Base-by-base conservation (phyloP, 2,113 vertebrate genomes). In the Taurulus bubalis region DNA sequence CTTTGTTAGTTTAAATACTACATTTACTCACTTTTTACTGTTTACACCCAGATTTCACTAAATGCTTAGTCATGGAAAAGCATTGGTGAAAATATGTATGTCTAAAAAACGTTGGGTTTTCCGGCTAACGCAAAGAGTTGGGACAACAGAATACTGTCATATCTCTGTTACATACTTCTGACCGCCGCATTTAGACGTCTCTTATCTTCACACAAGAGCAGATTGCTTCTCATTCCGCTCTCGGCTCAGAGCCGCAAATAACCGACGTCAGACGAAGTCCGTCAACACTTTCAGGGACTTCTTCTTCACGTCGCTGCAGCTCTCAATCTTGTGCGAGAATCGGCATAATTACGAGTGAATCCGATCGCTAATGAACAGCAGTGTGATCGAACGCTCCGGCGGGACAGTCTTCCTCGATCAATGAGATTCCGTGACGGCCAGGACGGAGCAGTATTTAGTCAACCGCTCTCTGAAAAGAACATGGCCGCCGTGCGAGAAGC, bases 321-420 rank as follows among this genome's bases (percentile, higher is more conserved):
- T 81, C 56, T 63, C 38, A 66, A 22, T 78, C 34, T 26, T 10
- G 75, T 72, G n/a, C 79, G 77, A 24, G 60, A 69, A 87, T 76
- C 79, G 72, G 71, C 63, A 72, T 84, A 68, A 79, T 74, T 67
- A 81, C 15, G 22, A 81, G 40, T 66, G 59, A 85, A 69, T 81
- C 28, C 55, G 56, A 79, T 30, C 24, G 49, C 69, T 83, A 84
- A 87, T 80, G 80, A 85, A 77, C 34, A 42, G 69, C 45, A 7
- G 26, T 0, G 7, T 77, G 83, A 90, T 55, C 87, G 83, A n/a
- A 77, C 79, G 53, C 72, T 65, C 77, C 38, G 59, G 77, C 75
- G n/a, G n/a, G n/a, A n/a, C n/a, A n/a, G 71, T 73, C 81, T 55
- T 79, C 68, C 69, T 64, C 15, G 24, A 70, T 62, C 53, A 40